Evolutionary conservation across 2,797 vertebrate genomes (phyloP).

Genomic region (Diplodus puntazzo): DNA sequence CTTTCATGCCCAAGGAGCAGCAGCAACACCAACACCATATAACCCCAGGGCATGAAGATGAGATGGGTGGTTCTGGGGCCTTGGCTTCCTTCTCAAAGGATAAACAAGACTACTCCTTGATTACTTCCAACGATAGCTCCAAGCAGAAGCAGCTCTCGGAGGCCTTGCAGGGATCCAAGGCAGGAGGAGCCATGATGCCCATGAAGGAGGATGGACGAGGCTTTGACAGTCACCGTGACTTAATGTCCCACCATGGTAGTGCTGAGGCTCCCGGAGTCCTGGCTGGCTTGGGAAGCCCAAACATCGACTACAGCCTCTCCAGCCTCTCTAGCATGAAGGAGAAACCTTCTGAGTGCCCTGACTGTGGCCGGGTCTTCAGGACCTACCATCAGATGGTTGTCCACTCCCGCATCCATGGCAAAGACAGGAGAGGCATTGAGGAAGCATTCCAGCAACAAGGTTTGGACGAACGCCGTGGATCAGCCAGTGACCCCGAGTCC

Average conservation of each 20-base stretch:
- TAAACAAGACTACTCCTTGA: constrained; percentile 93
- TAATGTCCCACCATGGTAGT: constrained; percentile 87
- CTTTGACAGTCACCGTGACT: constrained; percentile 93
- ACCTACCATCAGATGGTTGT: constrained; percentile 99
- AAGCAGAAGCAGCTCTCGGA: constrained; percentile 96
- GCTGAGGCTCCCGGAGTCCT: constrained; percentile 71
- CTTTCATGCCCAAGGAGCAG: constrained; percentile 96
- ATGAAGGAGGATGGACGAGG: constrained; percentile 91
- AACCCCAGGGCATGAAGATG: constrained; percentile 91
- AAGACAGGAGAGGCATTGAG: constrained; percentile 91
- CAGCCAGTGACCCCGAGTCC: constrained; percentile 97
- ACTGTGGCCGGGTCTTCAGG: constrained; percentile 97
- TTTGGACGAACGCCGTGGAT: constrained; percentile 95
- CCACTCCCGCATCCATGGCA: constrained; percentile 96
- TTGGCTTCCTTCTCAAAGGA: constrained; percentile 94
- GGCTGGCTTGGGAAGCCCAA: constrained; percentile 85
- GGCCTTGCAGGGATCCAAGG: constrained; percentile 92
- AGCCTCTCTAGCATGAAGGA: constrained; percentile 91
- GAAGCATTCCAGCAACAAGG: constrained; percentile 89
- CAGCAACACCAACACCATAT: constrained; percentile 88
- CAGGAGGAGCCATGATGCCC: constrained; percentile 87
- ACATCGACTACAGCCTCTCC: constrained; percentile 92
- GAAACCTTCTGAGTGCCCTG: constrained; percentile 96
- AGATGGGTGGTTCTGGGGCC: constrained; percentile 88
- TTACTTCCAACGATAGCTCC: constrained; percentile 91